Evolutionary conservation across 2,888 invertebrate species (phyloP).

Genomic region (Drosophila quinaria): DNA sequence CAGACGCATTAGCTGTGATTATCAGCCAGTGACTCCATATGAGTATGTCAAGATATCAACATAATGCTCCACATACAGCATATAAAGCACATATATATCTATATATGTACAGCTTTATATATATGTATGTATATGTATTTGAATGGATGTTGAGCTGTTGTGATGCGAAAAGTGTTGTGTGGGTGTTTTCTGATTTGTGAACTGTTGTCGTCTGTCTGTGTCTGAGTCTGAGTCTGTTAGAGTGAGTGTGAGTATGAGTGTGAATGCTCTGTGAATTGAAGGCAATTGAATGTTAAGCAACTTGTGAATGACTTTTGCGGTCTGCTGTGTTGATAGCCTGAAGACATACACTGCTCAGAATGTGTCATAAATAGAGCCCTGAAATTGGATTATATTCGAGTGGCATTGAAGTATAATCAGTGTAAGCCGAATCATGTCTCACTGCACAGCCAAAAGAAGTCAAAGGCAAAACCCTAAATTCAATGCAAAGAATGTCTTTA

Average conservation of each 20-base stretch:
- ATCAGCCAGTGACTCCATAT: slow-evolving; percentile 59
- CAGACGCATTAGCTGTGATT: slow-evolving; percentile 75
- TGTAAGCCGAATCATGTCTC: slow-evolving; percentile 56
- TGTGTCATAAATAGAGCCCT: slow-evolving; percentile 54
- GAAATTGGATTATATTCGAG: slow-evolving; percentile 59
- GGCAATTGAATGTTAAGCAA: slow-evolving; percentile 77
- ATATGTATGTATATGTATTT: not conserved
- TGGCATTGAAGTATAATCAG: slow-evolving; percentile 71
- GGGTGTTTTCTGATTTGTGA: slow-evolving; percentile 73
- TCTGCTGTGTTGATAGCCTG: slow-evolving; percentile 29
- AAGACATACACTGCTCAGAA: slow-evolving; percentile 27
- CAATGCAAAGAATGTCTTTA: slow-evolving; percentile 1
- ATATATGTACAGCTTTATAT: slow-evolving; percentile 1
- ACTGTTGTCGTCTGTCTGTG: slow-evolving; percentile 40
- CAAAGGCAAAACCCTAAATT: not conserved
- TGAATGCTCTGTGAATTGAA: slow-evolving; percentile 40
- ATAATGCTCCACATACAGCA: slow-evolving; percentile 22
- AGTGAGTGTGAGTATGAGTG: not conserved
- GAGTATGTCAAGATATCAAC: slow-evolving; percentile 35
- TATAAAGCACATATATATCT: not conserved
- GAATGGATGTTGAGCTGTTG: slow-evolving; percentile 20
- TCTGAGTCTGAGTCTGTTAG: slow-evolving; percentile 4
- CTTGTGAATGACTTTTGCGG: slow-evolving; percentile 64
- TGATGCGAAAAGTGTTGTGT: slow-evolving; percentile 54
- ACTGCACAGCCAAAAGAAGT: slow-evolving; percentile 2